Base-by-base conservation (phyloP, 2,888 invertebrate species). In the Druceiella hillmani region DNA sequence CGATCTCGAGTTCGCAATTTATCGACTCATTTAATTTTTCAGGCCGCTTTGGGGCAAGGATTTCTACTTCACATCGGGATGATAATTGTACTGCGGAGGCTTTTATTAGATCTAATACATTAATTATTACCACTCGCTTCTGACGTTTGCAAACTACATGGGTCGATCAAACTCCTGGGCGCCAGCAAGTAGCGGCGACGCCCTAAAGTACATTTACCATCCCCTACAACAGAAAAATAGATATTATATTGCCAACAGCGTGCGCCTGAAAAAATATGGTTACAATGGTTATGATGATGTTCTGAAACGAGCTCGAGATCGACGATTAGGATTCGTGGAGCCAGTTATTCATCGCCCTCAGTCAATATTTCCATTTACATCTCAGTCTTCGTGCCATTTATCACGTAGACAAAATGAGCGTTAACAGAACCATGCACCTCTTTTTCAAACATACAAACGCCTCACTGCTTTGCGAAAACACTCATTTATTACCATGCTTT, bases 31-130 rank as follows among this genome's bases (percentile, higher is more conserved):
- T 11, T 27, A n/a, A 5, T 12, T 7, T 14, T 27, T 27, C 27
- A 27, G 27, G 27, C 27, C 27, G 4, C n/a, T 12, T 15, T 15
- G 27, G 27, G 27, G 27, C 27, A 9, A n/a, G 27, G 27, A 27
- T 27, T 27, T 27, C 27, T 27, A 27, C 27, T 10, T 7, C 14
- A 5, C 4, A 14, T 14, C 12, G 27, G 27, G 12, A 27, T 12
- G 4, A 25, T 20, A 6, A 6, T 20, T 27, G 27, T 27, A 27
- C 27, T 27, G n/a, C n/a, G n/a, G n/a, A n/a, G n/a, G n/a, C n/a
- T n/a, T n/a, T n/a, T n/a, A n/a, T n/a, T n/a, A n/a, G n/a, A n/a
- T n/a, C n/a, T n/a, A n/a, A n/a, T n/a, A n/a, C n/a, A n/a, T n/a
- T n/a, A n/a, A n/a, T n/a, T n/a, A n/a, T n/a, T n/a, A n/a, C n/a